Conservation (phyloP, 2,113 vertebrate genomes). For the Campylomormyrus numenius region DNA sequence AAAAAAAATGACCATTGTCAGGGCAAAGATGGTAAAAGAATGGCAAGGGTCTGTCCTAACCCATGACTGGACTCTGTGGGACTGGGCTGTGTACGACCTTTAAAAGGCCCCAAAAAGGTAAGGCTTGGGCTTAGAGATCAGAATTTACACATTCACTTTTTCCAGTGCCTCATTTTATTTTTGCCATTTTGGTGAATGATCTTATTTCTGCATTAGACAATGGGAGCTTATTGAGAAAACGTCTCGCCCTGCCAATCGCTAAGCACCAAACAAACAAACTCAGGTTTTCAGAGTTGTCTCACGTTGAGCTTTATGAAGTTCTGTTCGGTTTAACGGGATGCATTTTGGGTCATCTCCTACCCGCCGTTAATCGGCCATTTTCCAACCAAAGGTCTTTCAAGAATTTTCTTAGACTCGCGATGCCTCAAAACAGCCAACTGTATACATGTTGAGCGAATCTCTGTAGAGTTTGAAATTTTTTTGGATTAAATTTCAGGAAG, state of each 20-base stretch:
- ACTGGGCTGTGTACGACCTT: background rate
- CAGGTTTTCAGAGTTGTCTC: background rate
- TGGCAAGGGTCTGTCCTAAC: background rate
- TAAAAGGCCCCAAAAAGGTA: background rate
- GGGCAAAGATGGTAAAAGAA: background rate
- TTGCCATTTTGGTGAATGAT: background rate
- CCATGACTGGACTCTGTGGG: background rate
- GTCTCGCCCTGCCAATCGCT: background rate
- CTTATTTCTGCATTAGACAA: background rate
- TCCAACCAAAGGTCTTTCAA: background rate
- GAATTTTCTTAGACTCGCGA: background rate
- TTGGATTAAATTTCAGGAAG: background rate
- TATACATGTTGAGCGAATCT: background rate
- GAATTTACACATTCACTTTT: background rate
- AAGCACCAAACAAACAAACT: background rate
- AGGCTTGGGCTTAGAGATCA: background rate
- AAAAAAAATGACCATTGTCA: background rate
- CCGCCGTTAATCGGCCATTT: background rate
- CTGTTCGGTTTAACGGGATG: background rate
- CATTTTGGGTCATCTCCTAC: background rate
- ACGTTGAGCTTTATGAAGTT: background rate
- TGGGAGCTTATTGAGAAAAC: background rate
- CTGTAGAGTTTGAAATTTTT: constrained; percentile 7
- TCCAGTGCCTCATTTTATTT: background rate
- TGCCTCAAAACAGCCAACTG: background rate